Evolutionary conservation across 1,140 invertebrate genomes (phyloP), one percentile per base, ranked within the genome.

Genomic region (Neuroterus valhalla): DNA sequence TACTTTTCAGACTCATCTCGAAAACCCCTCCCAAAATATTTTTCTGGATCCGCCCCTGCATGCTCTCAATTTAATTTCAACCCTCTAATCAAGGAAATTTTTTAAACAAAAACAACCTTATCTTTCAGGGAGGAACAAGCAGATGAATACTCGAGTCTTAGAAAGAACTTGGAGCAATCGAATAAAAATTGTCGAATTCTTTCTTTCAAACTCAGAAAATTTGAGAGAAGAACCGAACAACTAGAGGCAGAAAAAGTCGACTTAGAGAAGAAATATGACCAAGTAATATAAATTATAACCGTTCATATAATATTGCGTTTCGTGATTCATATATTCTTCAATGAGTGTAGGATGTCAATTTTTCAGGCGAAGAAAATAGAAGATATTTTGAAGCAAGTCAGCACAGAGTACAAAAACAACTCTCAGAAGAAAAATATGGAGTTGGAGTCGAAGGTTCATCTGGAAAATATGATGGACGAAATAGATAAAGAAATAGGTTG

Each of bases 131-230:
- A 99, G 87, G 98, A 99, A 82, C 97, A 99, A 91, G 97, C 96
- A 15, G 97, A 99, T 81, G 98, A 99, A 89, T 99, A 99, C 87
- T 94, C 97, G n/a, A 96, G 95, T 73, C 86, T 98, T 46, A 95
- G 97, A 89, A 96, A 97, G 85, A 96, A 98, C 90, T 92, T 98
- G 71, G 97, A 99, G 83, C 96, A 97, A 84, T 96, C 95, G n/a
- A 97, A 97, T 31, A 99, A 99, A 89, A 99, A 99, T 90, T 99
- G 98, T 90, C 93, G 98, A 78, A 98, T 99, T 80, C 91, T 99
- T 31, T 99, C 99, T 74, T 99, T 99, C 87, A 99, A 99, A 90
- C 90, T 99, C 67, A 94, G 98, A 81, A 99, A 99, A 92, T 93
- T 96, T 23, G 99, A 99, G 88, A 93, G 98, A 71, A 94, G 94